These are phyloP conservation scores for Coreoperca whiteheadi DNA, from an alignment of 2,113 vertebrate species.

Conservation along the genomic window DNA sequence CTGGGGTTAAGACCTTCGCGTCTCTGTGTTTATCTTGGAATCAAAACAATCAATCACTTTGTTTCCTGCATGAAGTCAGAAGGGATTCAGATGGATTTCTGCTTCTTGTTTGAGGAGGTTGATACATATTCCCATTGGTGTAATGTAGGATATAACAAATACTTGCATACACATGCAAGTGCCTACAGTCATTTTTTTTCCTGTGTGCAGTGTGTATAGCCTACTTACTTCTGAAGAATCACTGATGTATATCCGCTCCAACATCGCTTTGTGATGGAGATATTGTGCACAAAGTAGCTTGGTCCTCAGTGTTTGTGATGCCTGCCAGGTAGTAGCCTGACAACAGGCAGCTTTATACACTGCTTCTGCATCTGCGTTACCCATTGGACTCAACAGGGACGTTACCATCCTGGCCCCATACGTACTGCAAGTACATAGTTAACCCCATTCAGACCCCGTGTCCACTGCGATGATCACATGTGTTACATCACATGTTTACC, in stretches of 20 bases:
- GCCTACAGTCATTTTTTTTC: not conserved
- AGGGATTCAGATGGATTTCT: conserved; percentile 42
- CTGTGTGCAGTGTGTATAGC: not conserved
- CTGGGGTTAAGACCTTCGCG: conserved; percentile 52
- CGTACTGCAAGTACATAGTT: not conserved
- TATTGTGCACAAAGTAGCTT: not conserved
- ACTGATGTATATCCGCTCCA: not conserved
- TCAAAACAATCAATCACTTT: conserved; percentile 58
- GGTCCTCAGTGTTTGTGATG: not conserved
- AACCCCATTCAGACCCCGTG: not conserved
- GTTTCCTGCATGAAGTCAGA: conserved; percentile 35
- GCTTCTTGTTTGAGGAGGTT: conserved; percentile 37
- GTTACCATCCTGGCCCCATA: not conserved
- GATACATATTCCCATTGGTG: conserved; percentile 40
- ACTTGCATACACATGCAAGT: not conserved
- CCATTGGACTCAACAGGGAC: not conserved
- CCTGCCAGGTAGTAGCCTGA: conserved; percentile 2
- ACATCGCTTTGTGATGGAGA: not conserved
- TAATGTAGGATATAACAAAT: conserved; percentile 39
- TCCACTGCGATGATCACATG: not conserved
- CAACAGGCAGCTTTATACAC: not conserved
- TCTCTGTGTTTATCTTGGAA: conserved; percentile 56
- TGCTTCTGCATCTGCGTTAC: not conserved
- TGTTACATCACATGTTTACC: not conserved
- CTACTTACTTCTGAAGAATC: conserved; percentile 3